phyloP scores from a whole-genome alignment of 2,113 vertebrate genomes.

The Larimichthys polyactis region DNA sequence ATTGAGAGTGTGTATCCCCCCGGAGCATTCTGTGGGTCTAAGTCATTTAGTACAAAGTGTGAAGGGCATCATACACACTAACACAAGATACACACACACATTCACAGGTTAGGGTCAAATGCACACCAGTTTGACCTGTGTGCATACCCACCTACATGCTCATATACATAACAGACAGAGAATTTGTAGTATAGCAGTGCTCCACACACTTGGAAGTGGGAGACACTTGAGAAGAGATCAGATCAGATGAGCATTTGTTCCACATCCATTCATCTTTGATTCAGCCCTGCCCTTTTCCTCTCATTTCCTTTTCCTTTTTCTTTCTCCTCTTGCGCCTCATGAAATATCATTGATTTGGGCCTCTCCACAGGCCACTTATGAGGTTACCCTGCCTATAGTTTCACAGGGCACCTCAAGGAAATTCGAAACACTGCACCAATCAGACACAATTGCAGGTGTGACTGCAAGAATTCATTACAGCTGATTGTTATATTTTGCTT shows the following conservation, averaged over 20 bases:
- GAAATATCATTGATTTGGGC: constrained; percentile 63
- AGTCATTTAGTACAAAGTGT: constrained; percentile 42
- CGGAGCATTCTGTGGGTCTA: constrained; percentile 42
- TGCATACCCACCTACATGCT: not conserved
- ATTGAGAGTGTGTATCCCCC: constrained; percentile 36
- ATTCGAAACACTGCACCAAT: constrained; percentile 57
- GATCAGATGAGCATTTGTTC: constrained; percentile 53
- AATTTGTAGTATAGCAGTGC: not conserved
- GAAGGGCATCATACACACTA: constrained; percentile 34
- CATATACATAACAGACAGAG: not conserved
- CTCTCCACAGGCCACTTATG: constrained; percentile 49
- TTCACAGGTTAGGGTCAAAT: constrained; percentile 36
- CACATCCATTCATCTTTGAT: constrained; percentile 57
- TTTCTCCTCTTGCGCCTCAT: constrained; percentile 36
- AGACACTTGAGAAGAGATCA: constrained; percentile 25
- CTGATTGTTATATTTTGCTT: constrained; percentile 50
- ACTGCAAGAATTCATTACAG: constrained; percentile 25
- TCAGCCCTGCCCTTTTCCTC: constrained; percentile 43
- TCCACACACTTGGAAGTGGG: not conserved
- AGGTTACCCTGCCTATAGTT: constrained; percentile 29
- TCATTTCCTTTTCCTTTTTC: constrained; percentile 29
- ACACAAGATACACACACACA: constrained; percentile 16
- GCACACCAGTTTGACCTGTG: constrained; percentile 38
- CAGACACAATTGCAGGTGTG: constrained; percentile 58
- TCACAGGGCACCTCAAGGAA: constrained; percentile 30